Base-by-base conservation (phyloP, 1,140 invertebrate genomes). In the Procambarus virginalis region DNA sequence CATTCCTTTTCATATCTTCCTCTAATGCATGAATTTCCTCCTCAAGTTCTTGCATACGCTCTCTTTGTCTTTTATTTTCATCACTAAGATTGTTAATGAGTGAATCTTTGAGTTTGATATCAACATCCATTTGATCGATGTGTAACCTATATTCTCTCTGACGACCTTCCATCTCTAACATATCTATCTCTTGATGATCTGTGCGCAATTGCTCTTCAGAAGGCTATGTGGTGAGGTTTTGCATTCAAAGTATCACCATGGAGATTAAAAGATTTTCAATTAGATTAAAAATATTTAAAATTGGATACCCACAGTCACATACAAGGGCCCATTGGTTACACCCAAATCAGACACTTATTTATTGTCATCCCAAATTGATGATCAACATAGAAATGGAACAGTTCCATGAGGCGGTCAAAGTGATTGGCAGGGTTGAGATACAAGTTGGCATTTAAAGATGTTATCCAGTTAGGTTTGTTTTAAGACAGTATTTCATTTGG, bases 71-170 rank as follows among this genome's bases (percentile, higher is more conserved):
- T 45, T 85, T 86, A 22, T 91, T 91, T 20, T 91, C 92, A 51
- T 86, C 77, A 58, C 87, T 91, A 4, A 92, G 83, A 73, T 87
- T 89, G 22, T 86, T 81, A 45, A 92, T 91, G 58, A 92, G 83
- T 0, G 92, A 89, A 58, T 92, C 92, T 84, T 92, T 92, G 14
- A 92, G 64, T 68, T 92, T 92, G 48, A 92, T 89, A 51, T 92
- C 92, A 60, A 91, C 92, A 48, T 92, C 79, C 48, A 92, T 78
- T 46, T 92, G 92, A 20, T 92, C 88, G 9, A 92, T 70, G 70
- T 90, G 90, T n/a, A 92, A 86, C 34, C 77, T 86, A 51, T 92
- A 86, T 68, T 92, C 92, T 73, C 92, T 51, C 22, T 92, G 86
- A 34, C 90, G 89, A 10, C 92, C 92, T 70, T 92, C 92, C 83